These are phyloP conservation scores for Mesorhabditis sp. DNA, from an alignment of 2,888 invertebrate species.

Conservation along the genomic window DNA sequence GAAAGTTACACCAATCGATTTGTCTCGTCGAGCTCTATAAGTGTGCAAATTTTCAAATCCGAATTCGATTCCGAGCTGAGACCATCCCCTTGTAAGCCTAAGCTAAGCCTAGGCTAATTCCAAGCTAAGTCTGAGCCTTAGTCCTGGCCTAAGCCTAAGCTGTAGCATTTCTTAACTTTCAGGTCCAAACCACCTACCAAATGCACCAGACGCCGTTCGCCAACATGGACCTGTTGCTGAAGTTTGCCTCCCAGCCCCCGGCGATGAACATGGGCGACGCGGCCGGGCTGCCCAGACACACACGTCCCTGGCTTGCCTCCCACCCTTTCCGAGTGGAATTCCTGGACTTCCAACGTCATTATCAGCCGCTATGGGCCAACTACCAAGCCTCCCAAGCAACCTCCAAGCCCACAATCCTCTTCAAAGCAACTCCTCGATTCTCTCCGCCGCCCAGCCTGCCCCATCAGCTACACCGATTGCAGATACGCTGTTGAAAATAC, in stretches of 20 bases:
- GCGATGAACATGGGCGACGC: neutral
- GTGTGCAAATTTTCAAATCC: too few species aligned
- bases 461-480: neutral
- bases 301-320: neutral
- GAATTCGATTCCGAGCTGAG: too few species aligned
- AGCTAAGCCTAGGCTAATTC: too few species aligned
- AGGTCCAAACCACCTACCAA: constrained; percentile 11
- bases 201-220: constrained; percentile 16
- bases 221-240: constrained; percentile 14
- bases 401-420: neutral
- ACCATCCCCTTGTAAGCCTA: too few species aligned
- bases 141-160: neutral
- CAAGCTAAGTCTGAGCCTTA: neutral
- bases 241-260: constrained; percentile 10
- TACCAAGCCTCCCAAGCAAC: neutral
- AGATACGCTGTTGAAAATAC: neutral
- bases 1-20: too few species aligned
- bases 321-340: neutral
- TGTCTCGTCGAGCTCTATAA: too few species aligned
- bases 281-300: neutral
- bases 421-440: too few species aligned
- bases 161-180: neutral
- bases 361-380: neutral
- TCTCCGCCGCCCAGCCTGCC: neutral
- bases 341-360: neutral